These are phyloP conservation scores for Zingel zingel DNA, from an alignment of 2,113 vertebrate species.

Conservation along the genomic window DNA sequence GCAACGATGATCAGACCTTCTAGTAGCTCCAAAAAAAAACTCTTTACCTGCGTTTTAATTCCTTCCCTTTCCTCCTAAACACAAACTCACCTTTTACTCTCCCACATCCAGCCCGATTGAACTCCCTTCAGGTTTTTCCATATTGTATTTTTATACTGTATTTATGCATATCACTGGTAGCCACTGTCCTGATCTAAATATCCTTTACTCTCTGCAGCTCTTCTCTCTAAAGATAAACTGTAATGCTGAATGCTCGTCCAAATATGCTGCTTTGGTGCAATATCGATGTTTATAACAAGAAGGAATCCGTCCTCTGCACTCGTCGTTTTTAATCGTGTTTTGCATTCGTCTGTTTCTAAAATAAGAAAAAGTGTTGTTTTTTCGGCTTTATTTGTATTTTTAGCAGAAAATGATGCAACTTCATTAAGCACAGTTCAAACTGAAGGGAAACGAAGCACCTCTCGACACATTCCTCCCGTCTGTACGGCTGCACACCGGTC, in stretches of 20 bases:
- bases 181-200: conserved; percentile 34
- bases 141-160: conserved; percentile 80
- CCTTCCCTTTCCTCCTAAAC: neutral
- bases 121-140: conserved; percentile 65
- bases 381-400: conserved; percentile 41
- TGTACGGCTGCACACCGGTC: conserved; percentile 7
- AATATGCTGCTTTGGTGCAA: conserved; percentile 78
- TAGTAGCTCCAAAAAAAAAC: conserved; percentile 63
- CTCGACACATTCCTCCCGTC: conserved; percentile 14
- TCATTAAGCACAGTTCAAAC: conserved; percentile 39
- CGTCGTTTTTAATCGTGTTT: conserved; percentile 46
- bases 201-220: conserved; percentile 30
- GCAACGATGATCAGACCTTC: conserved; percentile 97
- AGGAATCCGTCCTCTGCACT: conserved; percentile 47
- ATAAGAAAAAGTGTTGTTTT: conserved; percentile 6
- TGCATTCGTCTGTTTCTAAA: conserved; percentile 42
- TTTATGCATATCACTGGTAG: conserved; percentile 70
- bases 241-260: conserved; percentile 61
- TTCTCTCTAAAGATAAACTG: conserved; percentile 23
- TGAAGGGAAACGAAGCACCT: conserved; percentile 48
- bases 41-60: neutral
- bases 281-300: conserved; percentile 61
- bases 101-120: conserved; percentile 27
- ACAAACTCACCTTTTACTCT: conserved; percentile 8
- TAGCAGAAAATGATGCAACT: conserved; percentile 1